Base-by-base conservation (phyloP, 2,888 invertebrate species). In the Pyrrhia umbra region DNA sequence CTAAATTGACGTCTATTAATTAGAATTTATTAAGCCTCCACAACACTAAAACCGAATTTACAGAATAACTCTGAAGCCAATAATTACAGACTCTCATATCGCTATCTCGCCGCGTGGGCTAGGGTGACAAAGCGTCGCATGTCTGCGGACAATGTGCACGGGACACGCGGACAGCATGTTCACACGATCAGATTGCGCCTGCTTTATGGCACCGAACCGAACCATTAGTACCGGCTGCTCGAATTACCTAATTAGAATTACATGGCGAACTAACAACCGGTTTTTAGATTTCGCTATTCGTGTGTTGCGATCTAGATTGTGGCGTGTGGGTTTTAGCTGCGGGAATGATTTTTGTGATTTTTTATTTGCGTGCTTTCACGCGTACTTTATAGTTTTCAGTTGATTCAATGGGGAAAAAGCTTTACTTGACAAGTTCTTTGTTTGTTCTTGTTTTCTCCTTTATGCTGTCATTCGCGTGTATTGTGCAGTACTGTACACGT, bases 181-280 rank as follows among this genome's bases (percentile, higher is more conserved):
- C 94, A 93, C 94, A 93, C 91, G 90, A 94, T 94, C 94, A 89
- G 94, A 94, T 94, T 92, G 90, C 83, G 85, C 81, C 65, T 90
- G 88, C 84, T 93, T 92, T 93, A 93, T 91, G 88, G 92, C 89
- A 87, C 85, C 87, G 86, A 86, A 79, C 84, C 84, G 78, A 86
- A 81, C 85, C 93, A 94, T 94, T 94, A 94, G 92, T 87, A 86
- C 83, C 83, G 85, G 82, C 88, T 87, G 88, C 88, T 88, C 88
- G 90, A 88, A 92, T 92, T 92, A 92, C 92, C 94, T 94, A 94
- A 94, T 94, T 94, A 94, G 93, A 93, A 92, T 90, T 91, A 92
- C 92, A 90, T 84, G 89, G 83, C 80, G 79, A 78, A 76, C 75
- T 77, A 77, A 72, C 74, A 85, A 88, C 91, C 85, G 88, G 90